Evolutionary conservation across 2,888 invertebrate species (phyloP), one percentile per base, ranked within the genome.

Genomic region (Axea sp.): DNA sequence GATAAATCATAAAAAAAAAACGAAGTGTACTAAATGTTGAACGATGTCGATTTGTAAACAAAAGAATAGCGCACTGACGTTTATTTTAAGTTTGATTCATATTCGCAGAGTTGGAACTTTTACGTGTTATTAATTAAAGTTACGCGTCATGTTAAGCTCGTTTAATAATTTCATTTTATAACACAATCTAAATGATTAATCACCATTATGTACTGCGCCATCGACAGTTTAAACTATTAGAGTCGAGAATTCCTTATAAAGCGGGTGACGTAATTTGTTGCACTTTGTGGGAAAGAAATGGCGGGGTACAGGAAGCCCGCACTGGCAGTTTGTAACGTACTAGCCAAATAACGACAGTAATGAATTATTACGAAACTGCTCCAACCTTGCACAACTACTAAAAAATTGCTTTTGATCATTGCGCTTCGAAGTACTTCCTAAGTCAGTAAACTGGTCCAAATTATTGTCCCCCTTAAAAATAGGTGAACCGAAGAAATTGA

Each of bases 201-300:
- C 64, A 31, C n/a, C 26, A 49, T 57, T 64, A 28, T 14, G 11
- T 30, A 11, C 17, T 24, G 22, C 39, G 30, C 39, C 33, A 15
- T 71, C 39, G 47, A 33, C 69, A 8, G 33, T 39, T 55, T 30
- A 39, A 71, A 47, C 57, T 55, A 19, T 47, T 64, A 47, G 43
- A 43, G 43, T 17, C 12, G 37, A 35, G 57, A 57, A 64, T 64
- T 55, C 51, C 64, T 43, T 57, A 49, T 64, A 43, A n/a, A 64
- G 55, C 26, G 26, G 15, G 51, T 64, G 64, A 64, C 71, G 71
- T 71, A 71, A 71, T 64, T 71, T 57, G 64, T 49, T 64, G 69
- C 55, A 57, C 12, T 51, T 64, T 57, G 71, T 64, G 71, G 71
- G 71, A 64, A 71, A 71, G 64, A 64, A 71, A 64, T 71, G n/a